Percentiles rank a stretch among this genome's conserved stretches.
Conservation (phyloP, 2,888 invertebrate genomes). For the Macrosoma leucophasiata region DNA sequence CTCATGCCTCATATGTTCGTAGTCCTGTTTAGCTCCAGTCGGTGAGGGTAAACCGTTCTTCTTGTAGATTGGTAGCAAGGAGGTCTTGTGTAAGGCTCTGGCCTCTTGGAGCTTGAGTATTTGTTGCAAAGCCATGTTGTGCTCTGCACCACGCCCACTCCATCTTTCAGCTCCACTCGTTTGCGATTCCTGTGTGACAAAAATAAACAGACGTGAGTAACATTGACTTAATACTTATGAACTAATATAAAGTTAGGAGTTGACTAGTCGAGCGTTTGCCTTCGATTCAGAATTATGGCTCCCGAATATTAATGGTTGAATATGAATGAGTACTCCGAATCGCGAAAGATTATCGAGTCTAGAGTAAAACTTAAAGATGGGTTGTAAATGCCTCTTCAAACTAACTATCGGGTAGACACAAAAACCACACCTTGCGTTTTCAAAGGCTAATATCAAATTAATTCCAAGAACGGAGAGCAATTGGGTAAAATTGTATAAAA, state of each 20-base stretch:
- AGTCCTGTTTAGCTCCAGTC: conserved; percentile 67
- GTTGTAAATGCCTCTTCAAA: conserved; percentile 64
- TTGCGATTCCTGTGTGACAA: conserved; percentile 86
- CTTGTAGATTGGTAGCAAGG: conserved; percentile 67
- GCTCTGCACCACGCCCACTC: conserved; percentile 92
- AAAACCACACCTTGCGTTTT: conserved; percentile 74
- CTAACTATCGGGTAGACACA: conserved; percentile 60
- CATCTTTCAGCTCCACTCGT: conserved; percentile 91
- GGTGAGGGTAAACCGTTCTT: conserved; percentile 68
- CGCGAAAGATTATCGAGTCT: conserved; percentile 57
- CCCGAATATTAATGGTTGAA: no score
- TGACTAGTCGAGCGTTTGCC: no score
- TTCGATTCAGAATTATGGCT: no score
- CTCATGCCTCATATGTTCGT: conserved; percentile 37
- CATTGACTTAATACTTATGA: conserved; percentile 1
- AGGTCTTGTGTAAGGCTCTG: conserved; percentile 79
- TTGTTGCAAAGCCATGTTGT: conserved; percentile 93
- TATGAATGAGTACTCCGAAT: conserved; percentile 50
- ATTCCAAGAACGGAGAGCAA: conserved; percentile 72
- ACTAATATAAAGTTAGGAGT: no score
- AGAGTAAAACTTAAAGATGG: conserved; percentile 59
- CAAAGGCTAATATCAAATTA: conserved; percentile 75
- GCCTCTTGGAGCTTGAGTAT: conserved; percentile 94
- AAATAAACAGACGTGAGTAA: conserved; percentile 21
- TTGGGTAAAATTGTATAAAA: conserved; percentile 75